Percentiles rank a stretch among this genome's conserved stretches.
phyloP scores from a whole-genome alignment of 2,888 invertebrate genomes.

The Dioctria rufipes region DNA sequence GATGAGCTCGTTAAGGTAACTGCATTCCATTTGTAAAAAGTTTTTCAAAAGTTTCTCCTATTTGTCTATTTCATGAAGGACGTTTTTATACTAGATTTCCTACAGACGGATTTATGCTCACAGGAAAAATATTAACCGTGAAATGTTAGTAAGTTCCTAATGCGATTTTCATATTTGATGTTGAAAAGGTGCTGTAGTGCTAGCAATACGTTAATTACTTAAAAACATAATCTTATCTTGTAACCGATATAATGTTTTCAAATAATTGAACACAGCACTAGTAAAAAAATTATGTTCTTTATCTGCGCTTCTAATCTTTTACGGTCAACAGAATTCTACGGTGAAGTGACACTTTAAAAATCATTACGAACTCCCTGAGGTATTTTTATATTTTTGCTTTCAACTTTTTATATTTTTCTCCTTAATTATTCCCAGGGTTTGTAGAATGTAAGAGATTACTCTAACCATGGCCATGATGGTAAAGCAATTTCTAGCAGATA shows the following conservation, averaged over 20 bases:
- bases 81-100: neutral
- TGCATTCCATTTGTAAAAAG: conserved; percentile 27
- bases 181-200: neutral
- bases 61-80: neutral
- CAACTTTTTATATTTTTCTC: neutral
- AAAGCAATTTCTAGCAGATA: neutral
- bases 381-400: neutral
- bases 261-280: too few species aligned
- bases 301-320: too few species aligned
- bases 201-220: too few species aligned
- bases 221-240: too few species aligned
- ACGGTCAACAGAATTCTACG: too few species aligned
- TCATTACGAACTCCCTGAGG: neutral
- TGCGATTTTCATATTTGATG: neutral
- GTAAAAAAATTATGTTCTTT: too few species aligned
- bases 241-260: too few species aligned
- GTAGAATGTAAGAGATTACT: neutral
- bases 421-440: neutral
- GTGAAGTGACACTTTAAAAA: too few species aligned
- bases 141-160: neutral
- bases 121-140: neutral
- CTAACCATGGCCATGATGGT: neutral
- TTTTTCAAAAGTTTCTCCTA: conserved; percentile 21
- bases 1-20: conserved; percentile 37
- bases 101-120: neutral